These are phyloP conservation scores for Akabosia matsudoensis DNA, from an alignment of 1,140 invertebrate species.

Conservation along the genomic window DNA sequence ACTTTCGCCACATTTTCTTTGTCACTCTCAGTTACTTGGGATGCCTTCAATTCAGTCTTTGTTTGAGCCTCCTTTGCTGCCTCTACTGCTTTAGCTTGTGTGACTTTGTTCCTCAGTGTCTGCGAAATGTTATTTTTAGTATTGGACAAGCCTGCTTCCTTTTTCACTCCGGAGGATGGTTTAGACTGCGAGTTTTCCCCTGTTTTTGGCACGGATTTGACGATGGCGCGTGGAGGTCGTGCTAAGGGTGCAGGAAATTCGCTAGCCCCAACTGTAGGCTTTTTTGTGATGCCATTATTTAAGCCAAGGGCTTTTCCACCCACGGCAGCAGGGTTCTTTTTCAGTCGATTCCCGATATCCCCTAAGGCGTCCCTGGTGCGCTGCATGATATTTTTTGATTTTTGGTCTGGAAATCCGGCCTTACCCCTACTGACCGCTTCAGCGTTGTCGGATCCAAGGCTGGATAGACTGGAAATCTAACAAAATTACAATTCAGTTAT, in stretches of 20 bases:
- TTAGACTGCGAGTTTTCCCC: neutral
- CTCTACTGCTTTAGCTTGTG: neutral
- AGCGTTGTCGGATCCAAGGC: conserved; percentile 23
- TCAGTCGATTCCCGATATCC: conserved; percentile 41
- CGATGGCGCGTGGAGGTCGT: neutral
- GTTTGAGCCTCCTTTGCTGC: neutral
- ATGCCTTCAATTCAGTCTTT: neutral
- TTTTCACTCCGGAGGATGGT: neutral
- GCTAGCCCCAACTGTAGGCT: neutral
- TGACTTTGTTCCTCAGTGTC: neutral
- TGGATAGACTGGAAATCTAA: conserved; percentile 4
- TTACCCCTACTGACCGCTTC: neutral
- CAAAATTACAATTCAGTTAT: neutral
- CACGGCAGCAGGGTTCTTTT: conserved; percentile 8
- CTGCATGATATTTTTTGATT: conserved; percentile 26
- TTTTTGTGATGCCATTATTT: neutral
- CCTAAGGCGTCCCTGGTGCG: conserved; percentile 34
- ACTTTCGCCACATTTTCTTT: neutral
- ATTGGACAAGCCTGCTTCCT: neutral
- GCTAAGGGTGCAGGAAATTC: neutral
- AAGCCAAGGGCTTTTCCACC: neutral
- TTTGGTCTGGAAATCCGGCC: neutral
- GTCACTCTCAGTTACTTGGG: neutral
- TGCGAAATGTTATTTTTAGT: neutral
- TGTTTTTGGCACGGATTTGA: neutral